Conservation (phyloP, 2,797 vertebrate genomes). For the Mico argentatus region DNA sequence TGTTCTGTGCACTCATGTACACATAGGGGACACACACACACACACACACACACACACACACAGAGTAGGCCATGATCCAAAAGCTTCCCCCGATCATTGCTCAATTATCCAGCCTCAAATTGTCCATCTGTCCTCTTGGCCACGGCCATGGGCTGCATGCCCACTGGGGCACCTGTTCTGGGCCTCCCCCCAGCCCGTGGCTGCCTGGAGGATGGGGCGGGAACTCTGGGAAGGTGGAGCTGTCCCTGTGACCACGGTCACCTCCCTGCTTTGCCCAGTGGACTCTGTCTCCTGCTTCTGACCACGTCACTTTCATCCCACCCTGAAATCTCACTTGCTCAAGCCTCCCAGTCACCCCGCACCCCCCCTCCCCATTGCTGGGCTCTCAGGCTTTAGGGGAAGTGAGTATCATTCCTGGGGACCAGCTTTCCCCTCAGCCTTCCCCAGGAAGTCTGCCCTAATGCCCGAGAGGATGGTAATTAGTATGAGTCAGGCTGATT, state of each 20-base stretch:
- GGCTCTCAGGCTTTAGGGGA: background rate
- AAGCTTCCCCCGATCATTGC: slow-evolving; percentile 24
- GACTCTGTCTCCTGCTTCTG: background rate
- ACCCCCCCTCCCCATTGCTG: background rate
- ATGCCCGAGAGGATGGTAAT: slow-evolving; percentile 84
- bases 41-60: background rate
- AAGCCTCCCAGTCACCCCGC: too few species aligned
- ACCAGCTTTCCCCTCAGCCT: background rate
- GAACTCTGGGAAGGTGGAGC: background rate
- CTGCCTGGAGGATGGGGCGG: background rate
- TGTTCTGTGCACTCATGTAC: background rate
- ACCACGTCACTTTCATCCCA: background rate
- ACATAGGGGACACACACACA: accelerated
- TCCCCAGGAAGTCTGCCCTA: slow-evolving; percentile 77
- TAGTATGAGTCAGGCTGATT: slow-evolving; percentile 85
- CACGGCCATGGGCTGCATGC: slow-evolving; percentile 43
- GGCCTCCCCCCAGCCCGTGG: background rate
- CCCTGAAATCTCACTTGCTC: background rate
- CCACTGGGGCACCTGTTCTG: slow-evolving; percentile 2
- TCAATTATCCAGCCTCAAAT: slow-evolving; percentile 38
- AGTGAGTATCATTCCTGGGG: background rate
- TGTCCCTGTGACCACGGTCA: background rate
- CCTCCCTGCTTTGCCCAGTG: too few species aligned
- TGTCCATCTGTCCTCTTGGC: slow-evolving; percentile 55
- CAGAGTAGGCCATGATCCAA: background rate